Base-by-base conservation (phyloP, 2,113 vertebrate genomes). In the Neodon shergylaensis region DNA sequence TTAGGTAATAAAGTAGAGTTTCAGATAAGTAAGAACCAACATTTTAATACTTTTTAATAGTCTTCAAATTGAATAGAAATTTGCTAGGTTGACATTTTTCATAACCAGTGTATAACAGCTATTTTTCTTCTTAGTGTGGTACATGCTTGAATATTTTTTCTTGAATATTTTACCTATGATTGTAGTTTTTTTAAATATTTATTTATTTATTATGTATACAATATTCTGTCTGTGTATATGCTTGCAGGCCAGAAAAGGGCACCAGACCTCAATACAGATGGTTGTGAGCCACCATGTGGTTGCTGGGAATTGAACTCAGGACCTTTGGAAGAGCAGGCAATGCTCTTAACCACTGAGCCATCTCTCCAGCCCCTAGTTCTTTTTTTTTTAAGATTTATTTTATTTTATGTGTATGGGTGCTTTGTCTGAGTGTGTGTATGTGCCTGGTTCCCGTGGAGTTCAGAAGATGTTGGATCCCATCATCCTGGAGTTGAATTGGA, bases 11-110 rank as follows among this genome's bases (percentile, higher is more conserved):
- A 63, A 88, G 19, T 94, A 79, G 68, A 88, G 24, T 95, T 77
- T 85, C 47, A 65, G 26, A 83, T 44, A 28, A 28, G 49, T 49
- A 49, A 49, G 49, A 49, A 12, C 2, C 49, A 49, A 49, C 11
- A 13, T 91, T 72, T 72, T 83, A 88, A 36, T 49, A 83, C 26
- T 91, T 91, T 85, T 33, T 2, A 10, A 47, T n/a, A 33, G 14
- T 91, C 33, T 65, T 88, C 26, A 94, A 65, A 82, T 90, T 68
- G 88, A 92, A 70, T 66, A 94, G 74, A 87, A 47, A 1, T 78
- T 88, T 33, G 52, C 94, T 83, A 78, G 22, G 13, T n/a, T 77
- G 66, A 90, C 3, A 49, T 88, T 7, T 78, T 88, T 44, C 47
- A 47, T 21, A 54, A 58, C 33, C 33, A 81, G 78, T 54, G 54